Evolutionary conservation across 2,888 invertebrate species (phyloP), one percentile per base, ranked within the genome.

Genomic region (Ganaspis brasiliensis): DNA sequence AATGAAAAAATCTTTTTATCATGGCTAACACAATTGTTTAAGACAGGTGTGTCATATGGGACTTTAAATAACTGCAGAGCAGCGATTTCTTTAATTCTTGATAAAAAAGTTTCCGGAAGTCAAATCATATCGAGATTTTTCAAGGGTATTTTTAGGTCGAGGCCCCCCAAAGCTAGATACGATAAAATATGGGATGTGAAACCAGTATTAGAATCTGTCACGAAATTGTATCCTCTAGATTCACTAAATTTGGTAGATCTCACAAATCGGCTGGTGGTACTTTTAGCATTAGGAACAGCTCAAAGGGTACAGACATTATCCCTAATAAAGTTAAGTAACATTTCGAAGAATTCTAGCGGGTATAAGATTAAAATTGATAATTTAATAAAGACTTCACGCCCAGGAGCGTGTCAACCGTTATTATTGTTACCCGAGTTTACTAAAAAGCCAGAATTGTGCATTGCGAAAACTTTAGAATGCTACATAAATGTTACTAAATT

Each of bases 281-380:
- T 3, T 72, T 71, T 2, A n/a, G n/a, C n/a, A n/a, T n/a, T n/a
- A n/a, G n/a, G n/a, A n/a, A n/a, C n/a, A n/a, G n/a, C n/a, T n/a
- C 80, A 82, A 10, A 72, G 79, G 10, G 57, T 78, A 6, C 78
- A 82, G 52, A 74, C 76, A 0, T 55, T 81, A 4, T 52, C 79
- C 1, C 8, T 78, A 12, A 82, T 82, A 2, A 70, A 76, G n/a
- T 26, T 76, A 31, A 19, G 61, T n/a, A 31, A 71, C 52, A 74
- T 77, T 40, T 26, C 12, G 0, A 45, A 56, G 5, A 8, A 2
- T 6, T 0, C 12, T 5, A n/a, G 5, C 9, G 71, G 31, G 0
- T 19, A 56, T 3, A 71, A 78, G 67, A 72, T 79, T 6, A 70
- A n/a, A 37, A 76, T 80, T 14, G n/a, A 19, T 1, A 73, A 76